Evolutionary conservation across 2,888 invertebrate species (phyloP), one percentile per base, ranked within the genome.

Genomic region (Camponotus fellah): DNA sequence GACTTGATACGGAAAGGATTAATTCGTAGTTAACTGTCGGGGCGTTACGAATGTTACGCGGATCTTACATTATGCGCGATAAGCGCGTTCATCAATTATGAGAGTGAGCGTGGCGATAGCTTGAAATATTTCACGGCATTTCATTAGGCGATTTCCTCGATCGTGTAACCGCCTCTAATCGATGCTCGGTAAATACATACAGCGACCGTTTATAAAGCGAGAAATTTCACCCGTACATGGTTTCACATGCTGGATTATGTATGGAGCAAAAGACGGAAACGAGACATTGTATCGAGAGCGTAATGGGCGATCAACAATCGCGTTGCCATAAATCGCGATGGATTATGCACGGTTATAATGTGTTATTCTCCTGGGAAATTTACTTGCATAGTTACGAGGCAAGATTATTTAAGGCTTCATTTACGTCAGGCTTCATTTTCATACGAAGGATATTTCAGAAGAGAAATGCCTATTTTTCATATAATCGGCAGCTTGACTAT

Each of bases 231-330:
- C 21, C 34, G 58, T 56, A 26, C 56, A 40, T 43, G 58, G 43
- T 79, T 79, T 79, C 79, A 79, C 79, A 69, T 79, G 60, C 60
- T 60, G 17, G 34, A 72, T 79, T 79, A 74, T 74, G 79, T 79
- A 60, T 71, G 37, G 34, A 46, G 72, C 72, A 71, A 79, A 72
- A 58, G 79, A 71, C 79, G 79, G 79, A 79, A 79, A 79, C 37
- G 60, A 49, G 60, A 79, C 79, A 79, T 46, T 72, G 74, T 74
- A 60, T 21, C 26, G 58, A 12, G 60, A 74, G 34, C 17, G 79
- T 60, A 74, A 79, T 37, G 58, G 37, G 43, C 72, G 77, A 58
- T 69, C 40, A 69, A 71, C 43, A 58, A 79, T 72, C 74, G 72
- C 58, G 21, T 60, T 58, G 46, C 74, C 79, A 79, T 79, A 79